phyloP scores from a whole-genome alignment of 2,113 vertebrate species.

The Scomber scombrus region DNA sequence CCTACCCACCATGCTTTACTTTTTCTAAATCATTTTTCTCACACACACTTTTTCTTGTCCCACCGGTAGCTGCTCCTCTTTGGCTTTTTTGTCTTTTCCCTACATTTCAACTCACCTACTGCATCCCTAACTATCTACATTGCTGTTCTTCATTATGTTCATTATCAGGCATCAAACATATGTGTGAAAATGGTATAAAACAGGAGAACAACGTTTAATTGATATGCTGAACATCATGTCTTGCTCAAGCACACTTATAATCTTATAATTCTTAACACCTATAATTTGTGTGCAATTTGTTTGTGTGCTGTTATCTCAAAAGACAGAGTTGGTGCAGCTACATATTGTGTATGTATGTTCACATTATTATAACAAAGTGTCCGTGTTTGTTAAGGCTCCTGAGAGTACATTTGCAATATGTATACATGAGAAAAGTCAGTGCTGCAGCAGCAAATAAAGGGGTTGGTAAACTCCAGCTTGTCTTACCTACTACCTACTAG shows the following conservation, averaged over 20 bases:
- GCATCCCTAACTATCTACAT: too few species aligned
- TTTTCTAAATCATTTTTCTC: constrained; percentile 47
- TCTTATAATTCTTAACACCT: not conserved
- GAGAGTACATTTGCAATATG: not conserved
- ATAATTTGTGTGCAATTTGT: not conserved
- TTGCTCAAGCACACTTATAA: not conserved
- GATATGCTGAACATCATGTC: constrained; percentile 8
- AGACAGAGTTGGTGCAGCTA: not conserved
- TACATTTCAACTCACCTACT: too few species aligned
- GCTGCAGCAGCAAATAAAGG: not conserved
- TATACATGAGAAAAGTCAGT: not conserved
- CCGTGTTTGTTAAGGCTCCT: constrained; percentile 1
- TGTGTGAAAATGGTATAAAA: constrained; percentile 8
- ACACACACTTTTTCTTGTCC: constrained; percentile 10
- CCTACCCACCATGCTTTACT: constrained; percentile 37
- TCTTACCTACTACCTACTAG: too few species aligned
- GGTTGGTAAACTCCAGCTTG: not conserved
- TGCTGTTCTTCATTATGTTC: not conserved
- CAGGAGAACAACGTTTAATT: constrained; percentile 4
- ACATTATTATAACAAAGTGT: not conserved
- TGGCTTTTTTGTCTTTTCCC: too few species aligned
- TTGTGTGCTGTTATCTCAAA: not conserved
- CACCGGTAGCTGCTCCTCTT: too few species aligned
- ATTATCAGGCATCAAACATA: not conserved
- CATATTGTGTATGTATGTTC: not conserved